Evolutionary conservation across 2,888 invertebrate genomes (phyloP).

Genomic region (Tipula unca): DNA sequence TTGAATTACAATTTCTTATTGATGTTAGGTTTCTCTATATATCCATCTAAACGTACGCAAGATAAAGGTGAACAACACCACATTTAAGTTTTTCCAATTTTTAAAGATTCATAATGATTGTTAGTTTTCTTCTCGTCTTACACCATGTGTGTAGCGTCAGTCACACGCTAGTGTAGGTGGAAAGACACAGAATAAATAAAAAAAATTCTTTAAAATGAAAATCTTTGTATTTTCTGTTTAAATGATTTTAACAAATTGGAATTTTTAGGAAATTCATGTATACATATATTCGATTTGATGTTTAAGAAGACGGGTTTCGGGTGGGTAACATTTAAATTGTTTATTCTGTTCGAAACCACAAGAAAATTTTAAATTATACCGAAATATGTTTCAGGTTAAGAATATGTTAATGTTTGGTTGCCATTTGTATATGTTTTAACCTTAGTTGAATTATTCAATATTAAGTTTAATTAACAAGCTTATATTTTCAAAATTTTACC

Average conservation of each 20-base stretch:
- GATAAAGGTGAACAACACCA: neutral
- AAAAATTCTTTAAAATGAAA: neutral
- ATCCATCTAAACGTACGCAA: neutral
- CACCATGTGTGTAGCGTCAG: neutral
- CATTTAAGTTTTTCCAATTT: neutral
- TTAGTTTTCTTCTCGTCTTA: neutral
- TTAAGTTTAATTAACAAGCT: no score
- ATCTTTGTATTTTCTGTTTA: neutral
- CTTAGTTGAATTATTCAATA: neutral
- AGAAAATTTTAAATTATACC: neutral
- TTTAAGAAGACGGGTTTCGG: neutral
- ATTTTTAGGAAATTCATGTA: neutral
- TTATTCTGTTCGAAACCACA: neutral
- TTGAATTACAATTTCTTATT: neutral
- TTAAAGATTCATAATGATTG: neutral
- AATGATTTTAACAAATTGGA: neutral
- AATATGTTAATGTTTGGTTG: neutral
- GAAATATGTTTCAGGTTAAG: neutral
- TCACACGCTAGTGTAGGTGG: neutral
- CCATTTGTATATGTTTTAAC: neutral
- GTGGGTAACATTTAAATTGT: neutral
- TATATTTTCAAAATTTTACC: no score
- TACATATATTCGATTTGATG: neutral
- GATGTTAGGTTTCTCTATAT: neutral
- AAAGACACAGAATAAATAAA: neutral